These are phyloP conservation scores for Phyllostomus hastatus DNA, from an alignment of 2,113 vertebrate species.

Conservation along the genomic window DNA sequence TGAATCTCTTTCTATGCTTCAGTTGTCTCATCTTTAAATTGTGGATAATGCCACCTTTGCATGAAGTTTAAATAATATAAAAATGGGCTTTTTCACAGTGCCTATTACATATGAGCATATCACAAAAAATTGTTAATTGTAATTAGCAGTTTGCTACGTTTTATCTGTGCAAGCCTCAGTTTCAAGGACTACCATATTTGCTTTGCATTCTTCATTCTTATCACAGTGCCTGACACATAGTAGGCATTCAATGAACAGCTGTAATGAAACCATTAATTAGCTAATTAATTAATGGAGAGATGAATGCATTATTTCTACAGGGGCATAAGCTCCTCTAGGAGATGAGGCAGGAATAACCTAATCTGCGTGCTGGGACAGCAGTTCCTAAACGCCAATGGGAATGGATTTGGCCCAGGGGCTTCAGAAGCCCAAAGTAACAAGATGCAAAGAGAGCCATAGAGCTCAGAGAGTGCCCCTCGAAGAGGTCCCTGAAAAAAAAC, in stretches of 20 bases:
- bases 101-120: not conserved
- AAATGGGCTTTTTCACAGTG: not conserved
- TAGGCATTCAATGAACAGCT: not conserved
- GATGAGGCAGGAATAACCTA: not conserved
- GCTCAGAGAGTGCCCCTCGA: not conserved
- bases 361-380: not conserved
- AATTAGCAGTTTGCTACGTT: not conserved
- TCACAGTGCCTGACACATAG: not conserved
- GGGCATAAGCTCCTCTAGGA: not conserved
- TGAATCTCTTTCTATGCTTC: not conserved
- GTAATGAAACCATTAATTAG: conserved; percentile 1
- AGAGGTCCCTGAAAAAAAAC: no score
- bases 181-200: not conserved
- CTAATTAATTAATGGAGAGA: not conserved
- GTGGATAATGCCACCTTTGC: not conserved
- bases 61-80: not conserved
- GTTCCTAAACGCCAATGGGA: not conserved
- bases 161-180: not conserved
- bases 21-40: not conserved
- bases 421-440: not conserved
- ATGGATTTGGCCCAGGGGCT: not conserved
- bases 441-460: not conserved
- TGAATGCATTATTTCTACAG: not conserved
- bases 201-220: conserved; percentile 9
- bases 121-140: not conserved